Conservation (phyloP, 2,113 vertebrate genomes). For the Heterotis niloticus region DNA sequence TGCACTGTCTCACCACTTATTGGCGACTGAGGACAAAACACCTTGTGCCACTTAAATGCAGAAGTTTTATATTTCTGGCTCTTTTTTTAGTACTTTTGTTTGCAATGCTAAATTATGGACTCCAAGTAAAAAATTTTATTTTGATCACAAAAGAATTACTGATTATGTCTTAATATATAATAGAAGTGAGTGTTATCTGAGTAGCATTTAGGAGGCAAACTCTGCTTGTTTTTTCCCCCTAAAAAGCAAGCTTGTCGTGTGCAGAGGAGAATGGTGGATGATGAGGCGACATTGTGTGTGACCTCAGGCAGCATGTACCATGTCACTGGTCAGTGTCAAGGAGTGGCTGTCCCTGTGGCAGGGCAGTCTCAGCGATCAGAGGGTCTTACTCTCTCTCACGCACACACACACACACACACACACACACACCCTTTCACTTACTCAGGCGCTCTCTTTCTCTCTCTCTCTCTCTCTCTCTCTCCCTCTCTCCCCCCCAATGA, state of each 20-base stretch:
- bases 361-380: slow-evolving; percentile 52
- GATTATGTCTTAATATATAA: not conserved
- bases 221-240: not conserved
- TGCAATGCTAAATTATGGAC: too few relatives aligned
- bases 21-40: not conserved
- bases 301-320: slow-evolving; percentile 10
- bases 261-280: slow-evolving; percentile 35
- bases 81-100: too few relatives aligned
- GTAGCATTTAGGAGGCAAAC: too few relatives aligned
- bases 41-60: not conserved
- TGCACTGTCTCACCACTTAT: not conserved
- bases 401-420: too few relatives aligned
- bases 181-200: not conserved
- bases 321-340: slow-evolving; percentile 40
- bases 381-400: slow-evolving; percentile 27
- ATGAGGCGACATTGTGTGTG: slow-evolving; percentile 18
- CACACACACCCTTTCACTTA: too few relatives aligned
- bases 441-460: slow-evolving; percentile 9
- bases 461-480: slow-evolving; percentile 16
- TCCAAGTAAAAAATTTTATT: not conserved
- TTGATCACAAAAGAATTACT: not conserved
- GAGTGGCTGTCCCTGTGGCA: slow-evolving; percentile 43
- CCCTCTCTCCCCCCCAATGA: slow-evolving; percentile 10
- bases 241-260: slow-evolving; percentile 42
- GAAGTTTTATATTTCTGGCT: not conserved